Conservation (phyloP, 2,888 invertebrate species). For the Hyposoter dolosus region DNA sequence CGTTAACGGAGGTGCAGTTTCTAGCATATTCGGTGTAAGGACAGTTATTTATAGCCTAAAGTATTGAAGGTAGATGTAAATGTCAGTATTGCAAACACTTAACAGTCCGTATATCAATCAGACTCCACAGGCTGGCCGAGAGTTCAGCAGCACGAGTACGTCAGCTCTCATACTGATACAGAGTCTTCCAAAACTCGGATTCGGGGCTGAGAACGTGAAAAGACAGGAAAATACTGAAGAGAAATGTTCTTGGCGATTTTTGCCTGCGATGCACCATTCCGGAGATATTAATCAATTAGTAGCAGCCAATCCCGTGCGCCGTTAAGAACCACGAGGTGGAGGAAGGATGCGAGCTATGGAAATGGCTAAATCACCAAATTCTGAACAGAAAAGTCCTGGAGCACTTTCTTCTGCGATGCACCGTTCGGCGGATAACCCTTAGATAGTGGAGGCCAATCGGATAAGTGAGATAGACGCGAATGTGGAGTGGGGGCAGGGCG, state of each 20-base stretch:
- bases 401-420: neutral
- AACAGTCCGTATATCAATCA: slow-evolving; percentile 85
- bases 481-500: neutral
- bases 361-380: neutral
- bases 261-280: neutral
- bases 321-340: neutral
- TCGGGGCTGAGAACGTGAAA: neutral
- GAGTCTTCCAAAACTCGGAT: neutral
- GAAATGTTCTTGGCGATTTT: neutral
- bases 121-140: slow-evolving; percentile 76
- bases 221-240: neutral
- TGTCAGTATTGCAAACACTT: slow-evolving; percentile 84
- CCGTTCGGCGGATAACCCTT: neutral
- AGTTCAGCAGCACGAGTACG: slow-evolving; percentile 49
- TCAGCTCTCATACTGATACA: slow-evolving; percentile 30
- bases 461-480: neutral
- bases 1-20: slow-evolving; percentile 61
- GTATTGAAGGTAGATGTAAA: slow-evolving; percentile 84
- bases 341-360: neutral
- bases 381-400: neutral
- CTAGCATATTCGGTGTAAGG: slow-evolving; percentile 75
- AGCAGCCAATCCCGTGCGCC: neutral
- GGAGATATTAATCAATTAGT: neutral
- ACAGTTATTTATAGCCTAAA: slow-evolving; percentile 83
- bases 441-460: neutral